Conservation (phyloP, 2,888 invertebrate genomes). For the Drosophila mercatorum region DNA sequence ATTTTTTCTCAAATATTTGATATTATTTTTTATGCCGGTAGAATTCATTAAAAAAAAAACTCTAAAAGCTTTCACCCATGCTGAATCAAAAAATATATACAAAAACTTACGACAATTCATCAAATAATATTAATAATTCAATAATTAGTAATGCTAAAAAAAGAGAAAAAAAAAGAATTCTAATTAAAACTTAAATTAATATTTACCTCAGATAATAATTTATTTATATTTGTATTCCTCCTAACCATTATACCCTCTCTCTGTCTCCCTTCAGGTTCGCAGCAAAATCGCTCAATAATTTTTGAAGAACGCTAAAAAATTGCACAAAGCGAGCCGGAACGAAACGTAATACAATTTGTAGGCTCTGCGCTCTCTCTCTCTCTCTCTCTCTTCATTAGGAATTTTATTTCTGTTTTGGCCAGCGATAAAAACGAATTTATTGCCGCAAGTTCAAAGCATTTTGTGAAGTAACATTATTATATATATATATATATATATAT, state of each 20-base stretch:
- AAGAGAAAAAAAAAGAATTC: too few relatives aligned
- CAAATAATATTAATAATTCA: too few relatives aligned
- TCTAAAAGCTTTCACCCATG: too few relatives aligned
- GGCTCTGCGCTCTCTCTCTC: conserved; percentile 32
- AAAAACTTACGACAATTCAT: too few relatives aligned
- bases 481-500: not conserved
- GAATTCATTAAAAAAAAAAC: too few relatives aligned
- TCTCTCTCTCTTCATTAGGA: conserved; percentile 59
- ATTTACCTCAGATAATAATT: too few relatives aligned
- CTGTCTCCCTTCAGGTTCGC: not conserved
- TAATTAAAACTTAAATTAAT: too few relatives aligned
- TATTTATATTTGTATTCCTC: too few relatives aligned
- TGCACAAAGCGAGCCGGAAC: not conserved
- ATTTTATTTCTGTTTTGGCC: conserved; percentile 38
- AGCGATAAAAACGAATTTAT: conserved; percentile 65
- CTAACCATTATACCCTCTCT: not conserved
- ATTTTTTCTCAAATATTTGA: too few relatives aligned
- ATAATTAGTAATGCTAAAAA: too few relatives aligned
- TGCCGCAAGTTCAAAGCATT: conserved; percentile 73
- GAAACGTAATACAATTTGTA: conserved; percentile 63
- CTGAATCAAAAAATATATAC: too few relatives aligned
- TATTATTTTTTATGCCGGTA: too few relatives aligned
- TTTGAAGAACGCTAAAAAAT: conserved; percentile 22
- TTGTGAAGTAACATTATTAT: conserved; percentile 42
- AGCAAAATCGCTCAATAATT: conserved; percentile 30